These are phyloP conservation scores for Oxytorus armatus DNA, from an alignment of 2,888 invertebrate species.

Conservation along the genomic window DNA sequence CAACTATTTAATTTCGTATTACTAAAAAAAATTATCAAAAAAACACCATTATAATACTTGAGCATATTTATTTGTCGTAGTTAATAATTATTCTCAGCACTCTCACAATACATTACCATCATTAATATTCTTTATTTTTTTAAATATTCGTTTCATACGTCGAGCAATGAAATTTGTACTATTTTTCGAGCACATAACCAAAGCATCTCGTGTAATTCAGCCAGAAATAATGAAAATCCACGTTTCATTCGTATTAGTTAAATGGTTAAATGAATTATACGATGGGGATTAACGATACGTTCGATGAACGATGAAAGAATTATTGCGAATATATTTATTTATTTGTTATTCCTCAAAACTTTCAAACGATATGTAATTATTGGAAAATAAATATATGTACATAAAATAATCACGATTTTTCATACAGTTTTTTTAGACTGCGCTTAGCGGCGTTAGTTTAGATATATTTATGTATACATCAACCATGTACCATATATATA, in stretches of 20 bases:
- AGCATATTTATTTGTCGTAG: background rate
- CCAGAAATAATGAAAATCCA: constrained; percentile 31
- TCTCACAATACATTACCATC: constrained; percentile 27
- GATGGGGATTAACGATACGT: constrained; percentile 15
- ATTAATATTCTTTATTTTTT: constrained; percentile 20
- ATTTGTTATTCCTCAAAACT: constrained; percentile 36
- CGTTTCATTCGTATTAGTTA: constrained; percentile 54
- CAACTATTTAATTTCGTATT: background rate
- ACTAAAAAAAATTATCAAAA: background rate
- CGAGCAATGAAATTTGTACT: constrained; percentile 33
- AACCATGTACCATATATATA: constrained; percentile 45
- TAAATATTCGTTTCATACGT: constrained; percentile 35
- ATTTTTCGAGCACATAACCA: constrained; percentile 48
- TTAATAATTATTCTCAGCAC: constrained; percentile 40
- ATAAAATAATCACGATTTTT: constrained; percentile 32
- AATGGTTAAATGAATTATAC: constrained; percentile 43
- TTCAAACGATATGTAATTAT: constrained; percentile 13
- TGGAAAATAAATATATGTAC: constrained; percentile 31
- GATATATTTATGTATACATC: constrained; percentile 23
- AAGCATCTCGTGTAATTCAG: constrained; percentile 50
- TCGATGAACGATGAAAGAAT: constrained; percentile 2
- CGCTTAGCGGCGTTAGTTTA: constrained; percentile 51
- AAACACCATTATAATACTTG: constrained; percentile 22
- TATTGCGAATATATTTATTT: constrained; percentile 20
- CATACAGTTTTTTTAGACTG: constrained; percentile 48